A percentile compares a stretch with the other conserved stretches of the same genome.
Conservation (phyloP, 2,797 vertebrate genomes). For the Galago senegalensis region DNA sequence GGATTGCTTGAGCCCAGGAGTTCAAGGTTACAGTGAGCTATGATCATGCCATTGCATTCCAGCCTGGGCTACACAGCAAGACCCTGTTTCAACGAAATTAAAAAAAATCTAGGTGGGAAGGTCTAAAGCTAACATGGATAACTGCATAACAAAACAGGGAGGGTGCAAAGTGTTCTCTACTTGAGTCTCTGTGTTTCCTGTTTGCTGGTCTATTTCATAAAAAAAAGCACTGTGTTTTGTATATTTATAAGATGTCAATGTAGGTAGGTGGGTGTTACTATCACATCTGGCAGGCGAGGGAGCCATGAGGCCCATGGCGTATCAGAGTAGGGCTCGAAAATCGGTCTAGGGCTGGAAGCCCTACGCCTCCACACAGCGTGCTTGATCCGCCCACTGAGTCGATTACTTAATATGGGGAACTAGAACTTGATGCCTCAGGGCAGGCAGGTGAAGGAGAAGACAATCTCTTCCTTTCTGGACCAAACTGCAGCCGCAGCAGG, state of each 20-base stretch:
- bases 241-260: neutral
- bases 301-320: neutral
- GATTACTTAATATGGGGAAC: neutral
- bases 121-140: neutral
- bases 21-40: neutral
- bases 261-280: neutral
- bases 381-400: too few species aligned
- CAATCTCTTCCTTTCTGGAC: slow-evolving; percentile 50
- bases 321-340: accelerated
- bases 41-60: neutral
- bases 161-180: neutral
- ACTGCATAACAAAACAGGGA: neutral
- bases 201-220: neutral
- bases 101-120: neutral
- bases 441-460: neutral
- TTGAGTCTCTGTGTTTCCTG: neutral
- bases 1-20: neutral
- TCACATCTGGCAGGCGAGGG: neutral
- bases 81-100: neutral
- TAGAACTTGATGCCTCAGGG: neutral
- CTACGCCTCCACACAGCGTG: neutral
- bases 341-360: neutral
- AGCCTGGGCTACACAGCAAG: neutral
- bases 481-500: slow-evolving; percentile 10
- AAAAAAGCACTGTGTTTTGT: neutral